Evolutionary conservation across 2,797 vertebrate genomes (phyloP).

Genomic region (Chrysocyon brachyurus): DNA sequence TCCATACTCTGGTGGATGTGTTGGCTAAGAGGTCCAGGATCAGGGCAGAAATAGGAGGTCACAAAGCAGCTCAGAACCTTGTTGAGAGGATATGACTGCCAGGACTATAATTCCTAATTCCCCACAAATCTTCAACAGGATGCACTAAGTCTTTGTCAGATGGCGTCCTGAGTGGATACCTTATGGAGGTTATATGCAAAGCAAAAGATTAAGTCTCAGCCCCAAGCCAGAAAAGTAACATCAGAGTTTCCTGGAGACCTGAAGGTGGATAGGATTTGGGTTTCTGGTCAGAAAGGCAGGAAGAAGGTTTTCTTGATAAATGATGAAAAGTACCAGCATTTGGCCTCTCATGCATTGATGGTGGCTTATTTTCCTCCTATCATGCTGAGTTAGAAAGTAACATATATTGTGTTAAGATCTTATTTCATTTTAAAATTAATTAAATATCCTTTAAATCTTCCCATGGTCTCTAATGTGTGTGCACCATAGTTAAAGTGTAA

Average conservation of each 20-base stretch:
- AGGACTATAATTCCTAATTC: background rate
- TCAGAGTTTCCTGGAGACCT: background rate
- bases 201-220: background rate
- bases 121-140: accelerated
- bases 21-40: background rate
- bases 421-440: background rate
- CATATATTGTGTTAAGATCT: background rate
- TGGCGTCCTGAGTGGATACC: background rate
- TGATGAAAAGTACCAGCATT: background rate
- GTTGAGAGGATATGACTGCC: background rate
- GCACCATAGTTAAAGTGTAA: background rate
- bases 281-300: background rate
- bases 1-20: background rate
- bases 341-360: background rate
- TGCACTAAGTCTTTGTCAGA: background rate
- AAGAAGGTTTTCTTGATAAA: background rate
- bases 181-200: background rate
- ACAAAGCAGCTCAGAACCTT: background rate
- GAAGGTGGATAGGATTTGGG: background rate
- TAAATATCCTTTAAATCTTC: background rate
- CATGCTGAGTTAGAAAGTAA: background rate
- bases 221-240: background rate
- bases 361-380: constrained; percentile 17
- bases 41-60: background rate
- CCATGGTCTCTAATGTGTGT: background rate